Percentiles rank a stretch among this genome's conserved stretches.
Conservation (phyloP, 2,113 vertebrate species). For the Oenanthe melanoleuca region DNA sequence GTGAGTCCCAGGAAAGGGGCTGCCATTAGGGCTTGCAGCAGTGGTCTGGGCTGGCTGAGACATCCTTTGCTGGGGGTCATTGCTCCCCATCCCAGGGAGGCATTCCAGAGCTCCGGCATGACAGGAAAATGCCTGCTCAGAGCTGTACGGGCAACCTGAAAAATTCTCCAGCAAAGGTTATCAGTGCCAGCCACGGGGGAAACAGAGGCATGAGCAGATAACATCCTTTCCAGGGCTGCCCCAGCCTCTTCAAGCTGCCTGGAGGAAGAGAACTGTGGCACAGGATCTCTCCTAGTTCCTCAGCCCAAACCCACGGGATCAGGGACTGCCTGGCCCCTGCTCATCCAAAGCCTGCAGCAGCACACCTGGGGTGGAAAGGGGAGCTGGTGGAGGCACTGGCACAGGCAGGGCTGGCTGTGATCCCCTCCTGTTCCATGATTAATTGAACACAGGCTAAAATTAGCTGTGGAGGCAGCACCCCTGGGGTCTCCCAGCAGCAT, state of each 20-base stretch:
- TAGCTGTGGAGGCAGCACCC: not conserved
- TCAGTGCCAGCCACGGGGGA: not conserved
- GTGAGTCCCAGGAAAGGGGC: not conserved
- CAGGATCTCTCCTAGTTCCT: not conserved
- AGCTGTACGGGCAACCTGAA: not conserved
- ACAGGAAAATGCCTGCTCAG: not conserved
- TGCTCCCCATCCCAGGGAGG: not conserved
- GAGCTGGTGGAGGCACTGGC: not conserved
- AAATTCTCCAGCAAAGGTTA: not conserved
- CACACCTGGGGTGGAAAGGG: fast-evolving
- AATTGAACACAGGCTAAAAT: slow-evolving; percentile 32
- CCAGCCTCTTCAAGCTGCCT: not conserved
- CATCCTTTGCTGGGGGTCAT: not conserved
- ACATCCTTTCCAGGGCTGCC: not conserved
- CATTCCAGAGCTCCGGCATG: not conserved
- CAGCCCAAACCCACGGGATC: not conserved
- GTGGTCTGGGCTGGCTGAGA: not conserved
- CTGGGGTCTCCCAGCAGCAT: slow-evolving; percentile 33
- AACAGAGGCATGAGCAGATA: not conserved
- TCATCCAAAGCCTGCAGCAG: not conserved
- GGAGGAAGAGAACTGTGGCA: not conserved
- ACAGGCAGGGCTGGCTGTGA: not conserved
- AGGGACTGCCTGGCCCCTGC: not conserved
- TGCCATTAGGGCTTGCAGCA: fast-evolving
- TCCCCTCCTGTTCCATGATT: not conserved